Evolutionary conservation across 2,113 vertebrate genomes (phyloP), one percentile per base, ranked within the genome.

Genomic region (Petrocephalus zakoni): DNA sequence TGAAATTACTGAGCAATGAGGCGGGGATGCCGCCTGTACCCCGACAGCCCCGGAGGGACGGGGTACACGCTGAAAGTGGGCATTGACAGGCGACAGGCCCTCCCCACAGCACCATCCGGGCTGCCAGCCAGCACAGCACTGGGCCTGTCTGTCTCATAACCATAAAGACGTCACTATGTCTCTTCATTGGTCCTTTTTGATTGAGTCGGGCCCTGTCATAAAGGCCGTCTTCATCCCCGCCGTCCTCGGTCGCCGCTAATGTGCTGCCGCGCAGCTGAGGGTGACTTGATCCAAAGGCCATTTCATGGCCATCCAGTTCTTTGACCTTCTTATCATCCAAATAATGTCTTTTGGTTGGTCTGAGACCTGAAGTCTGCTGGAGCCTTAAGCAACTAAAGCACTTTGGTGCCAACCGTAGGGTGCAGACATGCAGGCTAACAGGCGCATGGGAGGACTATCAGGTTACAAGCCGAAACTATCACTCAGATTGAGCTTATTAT

Each of bases 131-230:
- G 52, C 49, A 21, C 29, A 85, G 13, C 84, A 85, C 84, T 85
- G 84, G 84, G 84, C 29, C 84, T 55, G 84, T 85, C 84, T 85
- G 84, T 85, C 84, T 85, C 84, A 34, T 55, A n/a, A 85, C 51
- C 84, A 85, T 85, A 85, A 85, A 85, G 84, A 55, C 34, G 52
- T 85, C 84, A 85, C 84, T 85, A 85, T 85, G 2, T 85, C 84
- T 53, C 25, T 85, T 55, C 17, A 34, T 34, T 19, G 49, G 83
- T 15, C 83, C 49, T 2, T 51, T 53, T 49, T 49, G 11, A 51
- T 85, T 53, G 47, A n/a, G 22, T 85, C 29, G 29, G 15, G 29
- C n/a, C 84, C 84, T 19, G 52, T 85, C 17, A 29, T 53, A 29
- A 47, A n/a, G n/a, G 51, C 49, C 84, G 55, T 29, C 51, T 51